These are phyloP conservation scores for Arizona elegans DNA, from an alignment of 2,113 vertebrate species.

Conservation along the genomic window DNA sequence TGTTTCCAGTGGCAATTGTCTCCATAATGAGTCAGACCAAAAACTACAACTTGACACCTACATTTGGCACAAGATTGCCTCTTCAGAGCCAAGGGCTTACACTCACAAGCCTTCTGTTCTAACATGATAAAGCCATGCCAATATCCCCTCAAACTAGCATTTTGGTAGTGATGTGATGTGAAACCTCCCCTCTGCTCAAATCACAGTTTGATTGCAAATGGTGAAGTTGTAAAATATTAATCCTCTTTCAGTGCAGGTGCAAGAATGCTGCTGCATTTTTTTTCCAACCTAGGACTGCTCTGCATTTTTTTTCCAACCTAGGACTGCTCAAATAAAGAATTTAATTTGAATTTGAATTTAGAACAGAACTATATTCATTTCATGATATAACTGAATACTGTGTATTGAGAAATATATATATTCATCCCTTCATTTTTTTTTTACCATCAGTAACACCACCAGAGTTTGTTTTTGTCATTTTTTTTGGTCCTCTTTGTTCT, in stretches of 20 bases:
- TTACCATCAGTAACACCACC: not conserved
- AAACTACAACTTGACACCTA: constrained; percentile 14
- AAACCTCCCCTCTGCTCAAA: not conserved
- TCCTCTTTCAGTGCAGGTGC: not conserved
- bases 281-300: not conserved
- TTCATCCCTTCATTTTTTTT: not conserved
- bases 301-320: not conserved
- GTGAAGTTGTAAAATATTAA: not conserved
- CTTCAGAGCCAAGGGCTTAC: constrained; percentile 16
- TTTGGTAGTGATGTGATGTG: not conserved
- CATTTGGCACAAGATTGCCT: not conserved
- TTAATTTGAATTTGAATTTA: not conserved
- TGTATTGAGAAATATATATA: not conserved
- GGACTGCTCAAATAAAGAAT: not conserved
- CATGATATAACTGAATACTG: not conserved
- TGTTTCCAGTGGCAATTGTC: constrained; percentile 15
- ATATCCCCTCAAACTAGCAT: not conserved
- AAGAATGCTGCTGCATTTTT: not conserved
- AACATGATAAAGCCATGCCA: constrained; percentile 16
- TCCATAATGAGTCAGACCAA: constrained; percentile 27
- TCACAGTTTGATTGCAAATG: constrained; percentile 1
- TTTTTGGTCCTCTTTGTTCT: not conserved
- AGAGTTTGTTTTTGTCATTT: not conserved
- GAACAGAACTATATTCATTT: not conserved
- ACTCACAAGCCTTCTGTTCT: constrained; percentile 2